Base-by-base conservation (phyloP, 2,888 invertebrate genomes). In the Scotopteryx bipunctaria region DNA sequence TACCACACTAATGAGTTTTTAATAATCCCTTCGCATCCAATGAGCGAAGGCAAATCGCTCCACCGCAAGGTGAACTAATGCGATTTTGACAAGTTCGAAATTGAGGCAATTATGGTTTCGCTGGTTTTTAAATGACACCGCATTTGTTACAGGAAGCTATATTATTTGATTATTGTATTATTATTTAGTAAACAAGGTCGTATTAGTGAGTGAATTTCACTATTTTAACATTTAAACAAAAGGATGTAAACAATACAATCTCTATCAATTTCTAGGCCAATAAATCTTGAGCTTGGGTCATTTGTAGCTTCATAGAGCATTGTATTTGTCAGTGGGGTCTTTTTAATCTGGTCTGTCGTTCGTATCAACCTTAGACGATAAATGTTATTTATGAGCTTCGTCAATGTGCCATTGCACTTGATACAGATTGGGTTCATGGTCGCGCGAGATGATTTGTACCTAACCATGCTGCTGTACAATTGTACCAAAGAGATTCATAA, bases 31-130 rank as follows among this genome's bases (percentile, higher is more conserved):
- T 71, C 69, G 70, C 76, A 71, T 76, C 86, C 86, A 86, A 84
- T 85, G 81, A 77, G 73, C 78, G 83, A 81, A 81, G 85, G 83
- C 85, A 71, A 68, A 69, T 73, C 81, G 83, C 74, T 74, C 69
- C 65, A 59, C 63, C 67, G 74, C 75, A 74, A 80, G 78, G 78
- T 74, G 73, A 77, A 79, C 86, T 89, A 89, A 90, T 90, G 86
- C 80, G 84, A 83, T 88, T 90, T 89, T 90, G 88, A 89, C 89
- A 89, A 88, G 89, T 88, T 85, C 76, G 76, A 81, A 88, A 90
- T 89, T 86, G 83, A 81, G 73, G 86, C 80, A 73, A 86, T 88
- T 86, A 88, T 77, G 81, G 76, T 81, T 86, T 85, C 76, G 86
- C 87, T 78, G 78, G 66, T 68, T 77, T 84, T 83, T 82, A 78